These are phyloP conservation scores for Tichodroma muraria DNA, from an alignment of 2,113 vertebrate genomes.

Conservation along the genomic window DNA sequence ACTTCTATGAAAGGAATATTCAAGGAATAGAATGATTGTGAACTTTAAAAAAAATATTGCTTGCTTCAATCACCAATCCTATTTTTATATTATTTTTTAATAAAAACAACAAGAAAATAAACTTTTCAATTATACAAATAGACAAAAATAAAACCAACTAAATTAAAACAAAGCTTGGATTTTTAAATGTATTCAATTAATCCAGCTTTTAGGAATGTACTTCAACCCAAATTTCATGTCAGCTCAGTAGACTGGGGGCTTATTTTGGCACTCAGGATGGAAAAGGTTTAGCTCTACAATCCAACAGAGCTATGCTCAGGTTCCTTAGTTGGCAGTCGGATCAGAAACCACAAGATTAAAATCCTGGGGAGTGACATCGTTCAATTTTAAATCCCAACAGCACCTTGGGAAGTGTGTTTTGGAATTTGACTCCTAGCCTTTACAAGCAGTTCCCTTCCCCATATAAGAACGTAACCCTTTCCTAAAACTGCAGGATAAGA, in stretches of 20 bases:
- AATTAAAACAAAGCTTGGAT: not conserved
- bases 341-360: not conserved
- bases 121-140: not conserved
- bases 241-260: not conserved
- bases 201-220: not conserved
- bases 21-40: not conserved
- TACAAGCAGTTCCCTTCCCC: not conserved
- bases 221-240: not conserved
- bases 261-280: not conserved
- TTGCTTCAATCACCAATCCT: not conserved
- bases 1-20: not conserved
- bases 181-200: not conserved
- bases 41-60: not conserved
- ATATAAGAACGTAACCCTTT: not conserved
- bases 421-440: not conserved
- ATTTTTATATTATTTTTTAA: not conserved
- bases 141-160: not conserved
- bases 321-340: not conserved
- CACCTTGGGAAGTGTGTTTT: not conserved
- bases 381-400: not conserved
- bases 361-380: not conserved
- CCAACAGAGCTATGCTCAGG: not conserved
- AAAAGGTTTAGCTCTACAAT: not conserved
- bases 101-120: not conserved
- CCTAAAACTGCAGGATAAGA: too few relatives aligned